Base-by-base conservation (phyloP, 2,888 invertebrate genomes). In the Actias luna region DNA sequence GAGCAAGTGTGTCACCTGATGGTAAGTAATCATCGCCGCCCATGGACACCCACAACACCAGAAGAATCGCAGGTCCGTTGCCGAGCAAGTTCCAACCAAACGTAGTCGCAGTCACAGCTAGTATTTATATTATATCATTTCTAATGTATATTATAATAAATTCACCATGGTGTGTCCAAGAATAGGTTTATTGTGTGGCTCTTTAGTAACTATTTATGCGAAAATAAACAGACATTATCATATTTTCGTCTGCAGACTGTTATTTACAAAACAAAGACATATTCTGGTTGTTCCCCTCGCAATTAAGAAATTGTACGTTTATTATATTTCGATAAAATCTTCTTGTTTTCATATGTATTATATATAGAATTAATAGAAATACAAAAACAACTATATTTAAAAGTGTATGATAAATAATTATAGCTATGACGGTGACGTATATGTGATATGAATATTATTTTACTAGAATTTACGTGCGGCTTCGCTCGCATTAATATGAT, bases 211-310 rank as follows among this genome's bases (percentile, higher is more conserved):
- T 27, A 55, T 29, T 55, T 55, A 29, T 55, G 29, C 16, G 25
- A 12, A 22, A 55, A 55, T 29, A 29, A 7, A 55, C 29, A 55
- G 16, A 5, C 29, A 29, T 55, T 55, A 29, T 55, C n/a, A 29
- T 55, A 55, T 29, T 55, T 55, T 29, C n/a, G 29, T 29, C 29
- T n/a, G 29, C 7, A 29, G 16, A 55, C 29, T 55, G 55, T 29
- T 55, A 29, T 55, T 55, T 55, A 29, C 55, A 55, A 55, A 55
- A 55, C 55, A n/a, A 55, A 55, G 29, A 29, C 29, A 55, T 55
- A 55, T 55, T 55, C n/a, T 55, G 29, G 55, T n/a, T 29, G 29
- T 55, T 55, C 29, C 2, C n/a, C 29, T 29, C 29, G 55, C 10
- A 16, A n/a, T 55, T 29, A 29, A 55, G n/a, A 29, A 29, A 29